phyloP scores from a whole-genome alignment of 2,113 vertebrate genomes.

The Plectropomus leopardus region DNA sequence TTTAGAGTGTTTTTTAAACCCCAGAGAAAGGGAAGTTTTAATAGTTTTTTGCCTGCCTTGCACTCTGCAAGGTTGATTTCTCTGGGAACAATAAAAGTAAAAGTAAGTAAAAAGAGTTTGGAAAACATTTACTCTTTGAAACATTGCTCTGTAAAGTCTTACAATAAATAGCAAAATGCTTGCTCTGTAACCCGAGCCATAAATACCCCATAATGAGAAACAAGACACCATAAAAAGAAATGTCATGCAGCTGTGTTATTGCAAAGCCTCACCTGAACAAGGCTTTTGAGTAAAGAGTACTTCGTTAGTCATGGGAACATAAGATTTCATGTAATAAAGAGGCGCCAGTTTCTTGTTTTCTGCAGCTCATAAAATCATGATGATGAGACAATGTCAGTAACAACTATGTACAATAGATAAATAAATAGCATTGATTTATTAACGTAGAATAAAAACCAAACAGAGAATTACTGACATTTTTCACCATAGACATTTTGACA shows the following conservation, averaged over 20 bases:
- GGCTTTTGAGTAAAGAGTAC: not conserved
- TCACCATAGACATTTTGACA: not conserved
- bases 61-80: constrained; percentile 55
- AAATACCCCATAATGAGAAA: not conserved
- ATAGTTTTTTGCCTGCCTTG: constrained; percentile 64
- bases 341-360: not conserved
- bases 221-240: not conserved
- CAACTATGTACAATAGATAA: too few relatives aligned
- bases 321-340: not conserved
- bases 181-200: not conserved
- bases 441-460: not conserved
- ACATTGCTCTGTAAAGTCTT: not conserved
- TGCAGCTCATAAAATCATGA: too few relatives aligned
- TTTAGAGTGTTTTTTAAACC: constrained; percentile 61
- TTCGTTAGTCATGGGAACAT: not conserved
- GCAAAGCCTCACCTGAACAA: not conserved
- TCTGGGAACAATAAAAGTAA: constrained; percentile 33
- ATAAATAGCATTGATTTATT: not conserved
- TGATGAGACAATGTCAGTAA: not conserved
- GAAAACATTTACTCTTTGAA: constrained; percentile 28
- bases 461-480: not conserved
- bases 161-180: not conserved
- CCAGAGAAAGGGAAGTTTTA: constrained; percentile 51
- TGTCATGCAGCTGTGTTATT: too few relatives aligned
- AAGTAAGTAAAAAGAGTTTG: constrained; percentile 8